Percentiles rank a stretch among this genome's conserved stretches.
Conservation (phyloP, 2,888 invertebrate genomes). For the Phytoseiulus persimilis region DNA sequence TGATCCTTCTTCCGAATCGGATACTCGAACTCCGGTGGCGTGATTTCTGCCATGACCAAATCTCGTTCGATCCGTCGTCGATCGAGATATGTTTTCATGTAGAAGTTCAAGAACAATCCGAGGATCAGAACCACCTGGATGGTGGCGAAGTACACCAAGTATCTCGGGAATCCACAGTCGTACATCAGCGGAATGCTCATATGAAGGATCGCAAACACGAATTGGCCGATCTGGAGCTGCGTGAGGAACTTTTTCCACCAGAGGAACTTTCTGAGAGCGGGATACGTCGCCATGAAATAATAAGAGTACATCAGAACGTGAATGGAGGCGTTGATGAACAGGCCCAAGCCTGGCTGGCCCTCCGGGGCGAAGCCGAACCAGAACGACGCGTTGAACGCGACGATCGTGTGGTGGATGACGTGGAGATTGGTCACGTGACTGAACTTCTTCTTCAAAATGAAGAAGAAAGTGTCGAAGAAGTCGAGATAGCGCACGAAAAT, state of each 20-base stretch:
- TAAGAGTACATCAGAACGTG: slow-evolving; percentile 41
- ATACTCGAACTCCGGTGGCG: neutral
- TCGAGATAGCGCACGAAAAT: slow-evolving; percentile 39
- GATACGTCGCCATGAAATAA: slow-evolving; percentile 40
- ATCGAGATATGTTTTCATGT: neutral
- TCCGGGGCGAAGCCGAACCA: slow-evolving; percentile 41
- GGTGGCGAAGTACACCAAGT: slow-evolving; percentile 22
- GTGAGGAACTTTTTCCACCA: slow-evolving; percentile 46
- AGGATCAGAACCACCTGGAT: slow-evolving; percentile 15
- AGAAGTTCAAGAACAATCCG: slow-evolving; percentile 17
- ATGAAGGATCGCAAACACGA: slow-evolving; percentile 40
- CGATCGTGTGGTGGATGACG: slow-evolving; percentile 42
- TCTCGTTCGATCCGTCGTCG: neutral
- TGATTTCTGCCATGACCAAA: neutral
- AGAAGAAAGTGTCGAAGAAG: slow-evolving; percentile 42
- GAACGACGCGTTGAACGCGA: slow-evolving; percentile 41
- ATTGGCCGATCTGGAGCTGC: slow-evolving; percentile 43
- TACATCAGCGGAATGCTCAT: slow-evolving; percentile 21
- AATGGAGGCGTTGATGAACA: slow-evolving; percentile 44
- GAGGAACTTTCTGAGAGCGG: slow-evolving; percentile 42
- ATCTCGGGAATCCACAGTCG: slow-evolving; percentile 27
- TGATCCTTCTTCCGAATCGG: neutral
- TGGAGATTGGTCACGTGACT: slow-evolving; percentile 42
- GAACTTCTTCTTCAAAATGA: slow-evolving; percentile 42
- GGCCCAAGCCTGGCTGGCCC: slow-evolving; percentile 44